Evolutionary conservation across 2,888 invertebrate genomes (phyloP).

Genomic region (Gasteruption jaculator): DNA sequence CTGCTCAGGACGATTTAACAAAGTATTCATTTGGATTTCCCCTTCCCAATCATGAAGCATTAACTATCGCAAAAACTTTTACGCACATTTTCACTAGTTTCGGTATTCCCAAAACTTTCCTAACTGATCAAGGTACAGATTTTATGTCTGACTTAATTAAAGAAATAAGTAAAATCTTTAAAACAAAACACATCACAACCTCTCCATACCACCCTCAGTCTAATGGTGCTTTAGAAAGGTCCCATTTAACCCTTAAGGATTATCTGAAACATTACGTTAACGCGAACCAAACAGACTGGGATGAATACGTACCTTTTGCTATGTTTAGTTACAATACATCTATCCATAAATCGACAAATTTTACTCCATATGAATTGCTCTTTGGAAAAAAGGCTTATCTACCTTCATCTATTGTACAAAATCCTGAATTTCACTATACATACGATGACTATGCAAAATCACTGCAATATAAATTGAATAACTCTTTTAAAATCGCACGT

Average conservation of each 20-base stretch:
- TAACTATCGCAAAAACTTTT: constrained; percentile 18
- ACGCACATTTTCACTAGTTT: constrained; percentile 20
- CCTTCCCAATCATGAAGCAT: constrained; percentile 19
- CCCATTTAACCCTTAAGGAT: constrained; percentile 22
- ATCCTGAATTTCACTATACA: no score
- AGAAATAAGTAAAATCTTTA: no score
- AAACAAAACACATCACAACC: no score
- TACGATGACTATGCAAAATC: no score
- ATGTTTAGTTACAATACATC: constrained; percentile 26
- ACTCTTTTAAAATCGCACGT: no score
- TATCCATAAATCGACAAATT: no score
- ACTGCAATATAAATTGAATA: no score
- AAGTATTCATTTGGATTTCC: constrained; percentile 12
- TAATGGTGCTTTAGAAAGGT: constrained; percentile 21
- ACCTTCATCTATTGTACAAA: no score
- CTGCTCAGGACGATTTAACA: no score
- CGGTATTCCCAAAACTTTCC: constrained; percentile 22
- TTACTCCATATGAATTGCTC: no score
- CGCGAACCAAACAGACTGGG: constrained; percentile 24
- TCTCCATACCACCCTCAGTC: no score
- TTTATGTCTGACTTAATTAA: constrained; percentile 21
- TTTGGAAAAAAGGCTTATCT: no score
- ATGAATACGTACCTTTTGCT: constrained; percentile 24
- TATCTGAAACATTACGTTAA: constrained; percentile 24
- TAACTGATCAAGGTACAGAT: constrained; percentile 24